phyloP scores from a whole-genome alignment of 2,797 vertebrate species.

The Ceryle rudis region DNA sequence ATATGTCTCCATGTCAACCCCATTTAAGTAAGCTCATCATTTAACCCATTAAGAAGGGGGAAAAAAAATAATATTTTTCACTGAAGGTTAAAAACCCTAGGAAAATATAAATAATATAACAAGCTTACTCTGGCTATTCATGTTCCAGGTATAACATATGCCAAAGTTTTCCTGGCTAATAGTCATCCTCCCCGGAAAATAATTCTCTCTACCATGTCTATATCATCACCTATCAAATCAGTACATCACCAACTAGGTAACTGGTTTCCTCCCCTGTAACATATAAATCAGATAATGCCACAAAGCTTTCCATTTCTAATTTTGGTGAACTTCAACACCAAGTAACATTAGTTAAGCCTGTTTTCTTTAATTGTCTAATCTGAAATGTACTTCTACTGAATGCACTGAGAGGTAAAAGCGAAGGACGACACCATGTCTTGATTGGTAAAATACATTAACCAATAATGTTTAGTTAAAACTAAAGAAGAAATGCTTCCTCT shows the following conservation, averaged over 20 bases:
- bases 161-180: neutral
- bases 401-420: neutral
- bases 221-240: neutral
- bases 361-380: neutral
- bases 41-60: neutral
- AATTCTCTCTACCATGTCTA: neutral
- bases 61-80: neutral
- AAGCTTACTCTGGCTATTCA: neutral
- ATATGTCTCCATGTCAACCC: neutral
- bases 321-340: neutral
- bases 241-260: neutral
- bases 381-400: neutral
- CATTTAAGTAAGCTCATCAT: neutral
- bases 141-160: neutral
- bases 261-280: neutral
- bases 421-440: neutral
- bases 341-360: neutral
- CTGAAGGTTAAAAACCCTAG: neutral
- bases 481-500: neutral
- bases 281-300: neutral
- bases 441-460: neutral
- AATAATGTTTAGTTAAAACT: neutral
- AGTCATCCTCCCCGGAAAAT: neutral
- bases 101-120: neutral
- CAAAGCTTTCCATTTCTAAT: neutral